Conservation (phyloP, 2,797 vertebrate species). For the Octomys mimax region DNA sequence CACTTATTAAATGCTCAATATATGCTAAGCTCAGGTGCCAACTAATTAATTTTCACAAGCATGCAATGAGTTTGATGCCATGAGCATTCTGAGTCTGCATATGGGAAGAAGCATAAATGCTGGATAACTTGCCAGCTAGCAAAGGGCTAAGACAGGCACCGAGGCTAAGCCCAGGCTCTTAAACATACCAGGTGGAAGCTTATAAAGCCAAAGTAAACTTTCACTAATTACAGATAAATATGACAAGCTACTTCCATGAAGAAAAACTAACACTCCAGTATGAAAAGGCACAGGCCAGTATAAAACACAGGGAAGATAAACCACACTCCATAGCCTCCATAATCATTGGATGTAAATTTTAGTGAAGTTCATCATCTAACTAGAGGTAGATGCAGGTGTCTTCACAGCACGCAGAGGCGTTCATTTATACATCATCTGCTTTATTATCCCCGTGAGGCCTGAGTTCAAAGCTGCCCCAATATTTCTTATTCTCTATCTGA, state of each 20-base stretch:
- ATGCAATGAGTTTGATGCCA: not conserved
- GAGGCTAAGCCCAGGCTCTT: not conserved
- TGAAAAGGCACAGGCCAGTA: not conserved
- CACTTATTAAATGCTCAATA: not conserved
- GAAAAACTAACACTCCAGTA: not conserved
- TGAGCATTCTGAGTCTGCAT: not conserved
- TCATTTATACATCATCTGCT: not conserved
- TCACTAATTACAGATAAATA: conserved; percentile 10
- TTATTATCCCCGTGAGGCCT: not conserved
- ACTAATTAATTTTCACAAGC: conserved; percentile 13
- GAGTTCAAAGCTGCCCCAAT: not conserved
- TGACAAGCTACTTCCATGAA: not conserved
- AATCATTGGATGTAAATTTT: not conserved
- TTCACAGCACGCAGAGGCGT: not conserved
- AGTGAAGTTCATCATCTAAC: not conserved
- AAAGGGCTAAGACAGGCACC: not conserved
- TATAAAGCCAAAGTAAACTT: not conserved
- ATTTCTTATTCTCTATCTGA: conserved; percentile 24
- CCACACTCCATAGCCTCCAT: not conserved
- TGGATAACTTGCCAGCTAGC: not conserved
- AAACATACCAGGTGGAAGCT: not conserved
- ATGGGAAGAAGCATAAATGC: not conserved
- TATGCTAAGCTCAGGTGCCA: not conserved
- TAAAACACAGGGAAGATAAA: not conserved
- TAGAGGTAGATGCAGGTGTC: not conserved